These are phyloP conservation scores for Meghimatium bilineatum DNA, from an alignment of 2,888 invertebrate species.

Conservation along the genomic window DNA sequence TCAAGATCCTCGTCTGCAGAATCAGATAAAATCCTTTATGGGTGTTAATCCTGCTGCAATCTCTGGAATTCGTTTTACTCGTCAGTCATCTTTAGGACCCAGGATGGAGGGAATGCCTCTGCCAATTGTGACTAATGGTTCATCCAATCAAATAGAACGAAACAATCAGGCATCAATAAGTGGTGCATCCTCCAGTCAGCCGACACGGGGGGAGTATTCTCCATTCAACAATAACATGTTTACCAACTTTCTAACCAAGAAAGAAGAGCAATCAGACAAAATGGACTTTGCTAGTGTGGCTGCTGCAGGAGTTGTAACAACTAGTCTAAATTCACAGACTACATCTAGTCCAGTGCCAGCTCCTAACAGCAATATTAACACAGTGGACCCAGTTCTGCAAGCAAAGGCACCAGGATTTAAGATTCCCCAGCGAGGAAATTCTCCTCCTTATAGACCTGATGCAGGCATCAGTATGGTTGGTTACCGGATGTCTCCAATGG, in stretches of 20 bases:
- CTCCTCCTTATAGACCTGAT: constrained; percentile 52
- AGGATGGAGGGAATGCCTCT: constrained; percentile 64
- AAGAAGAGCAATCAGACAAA: constrained; percentile 75
- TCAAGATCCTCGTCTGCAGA: constrained; percentile 22
- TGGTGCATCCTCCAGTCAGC: constrained; percentile 23
- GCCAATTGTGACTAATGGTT: constrained; percentile 65
- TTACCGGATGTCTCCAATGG: constrained; percentile 54
- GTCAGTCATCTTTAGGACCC: neutral
- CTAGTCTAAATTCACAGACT: constrained; percentile 50
- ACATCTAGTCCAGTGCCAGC: constrained; percentile 33
- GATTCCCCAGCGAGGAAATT: constrained; percentile 56
- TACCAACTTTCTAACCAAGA: constrained; percentile 79
- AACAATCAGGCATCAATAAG: constrained; percentile 33
- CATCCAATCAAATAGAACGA: constrained; percentile 28
- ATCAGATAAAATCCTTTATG: constrained; percentile 22
- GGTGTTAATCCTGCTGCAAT: constrained; percentile 31
- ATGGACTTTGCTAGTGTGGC: constrained; percentile 86
- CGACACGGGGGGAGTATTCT: constrained; percentile 86
- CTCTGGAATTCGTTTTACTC: neutral
- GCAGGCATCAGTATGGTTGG: constrained; percentile 67
- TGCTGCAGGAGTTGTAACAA: constrained; percentile 80
- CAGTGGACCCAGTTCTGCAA: constrained; percentile 71
- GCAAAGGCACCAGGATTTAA: constrained; percentile 78
- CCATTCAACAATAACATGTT: constrained; percentile 87
- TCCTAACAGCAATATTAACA: constrained; percentile 20